Conservation (phyloP, 2,113 vertebrate species). For the Leiothrix lutea region DNA sequence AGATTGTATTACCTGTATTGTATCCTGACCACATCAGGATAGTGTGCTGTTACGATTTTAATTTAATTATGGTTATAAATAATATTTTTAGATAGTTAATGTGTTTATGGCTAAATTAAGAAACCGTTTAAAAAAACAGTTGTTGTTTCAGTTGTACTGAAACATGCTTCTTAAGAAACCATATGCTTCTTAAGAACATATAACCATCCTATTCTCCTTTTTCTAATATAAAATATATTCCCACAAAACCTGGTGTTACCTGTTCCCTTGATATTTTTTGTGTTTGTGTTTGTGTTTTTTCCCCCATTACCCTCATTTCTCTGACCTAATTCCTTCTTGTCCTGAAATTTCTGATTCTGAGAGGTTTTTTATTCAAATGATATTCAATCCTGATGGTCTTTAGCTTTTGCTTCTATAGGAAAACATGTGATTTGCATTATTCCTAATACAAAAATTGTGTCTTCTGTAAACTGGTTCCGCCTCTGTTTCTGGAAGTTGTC, state of each 20-base stretch:
- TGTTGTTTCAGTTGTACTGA: not conserved
- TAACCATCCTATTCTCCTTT: not conserved
- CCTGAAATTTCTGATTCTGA: not conserved
- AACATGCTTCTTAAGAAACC: not conserved
- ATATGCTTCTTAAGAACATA: not conserved
- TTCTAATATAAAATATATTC: not conserved
- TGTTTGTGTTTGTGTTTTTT: not conserved
- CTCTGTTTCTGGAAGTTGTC: not conserved
- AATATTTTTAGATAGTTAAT: not conserved
- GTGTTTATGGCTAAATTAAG: not conserved
- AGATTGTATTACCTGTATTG: not conserved
- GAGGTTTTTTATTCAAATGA: not conserved
- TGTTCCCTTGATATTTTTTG: not conserved
- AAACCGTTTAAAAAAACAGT: not conserved
- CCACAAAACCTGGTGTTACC: not conserved
- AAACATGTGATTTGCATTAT: not conserved
- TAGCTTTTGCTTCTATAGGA: not conserved
- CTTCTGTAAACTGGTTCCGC: not conserved
- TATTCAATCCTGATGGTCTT: not conserved
- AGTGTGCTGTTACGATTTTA: rapidly evolving
- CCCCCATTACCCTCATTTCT: not conserved
- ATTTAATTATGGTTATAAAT: not conserved
- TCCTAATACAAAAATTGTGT: not conserved
- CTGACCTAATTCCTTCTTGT: not conserved
- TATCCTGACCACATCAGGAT: not conserved